Percentiles rank a stretch among this genome's conserved stretches.
Conservation (phyloP, 1,140 invertebrate genomes). For the Eciton burchellii region DNA sequence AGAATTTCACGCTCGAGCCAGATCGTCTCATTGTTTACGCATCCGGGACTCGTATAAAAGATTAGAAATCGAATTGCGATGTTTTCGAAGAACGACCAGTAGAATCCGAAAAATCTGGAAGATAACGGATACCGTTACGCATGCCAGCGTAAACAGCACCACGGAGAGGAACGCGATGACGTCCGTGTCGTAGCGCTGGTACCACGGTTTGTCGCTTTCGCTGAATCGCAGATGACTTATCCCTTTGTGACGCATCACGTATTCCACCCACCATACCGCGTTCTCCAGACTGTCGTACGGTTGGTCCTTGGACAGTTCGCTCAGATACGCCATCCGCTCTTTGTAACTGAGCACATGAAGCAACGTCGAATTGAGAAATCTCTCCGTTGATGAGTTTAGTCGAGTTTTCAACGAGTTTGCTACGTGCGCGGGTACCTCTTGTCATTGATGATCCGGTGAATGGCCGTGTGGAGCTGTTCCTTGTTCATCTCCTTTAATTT, state of each 20-base stretch:
- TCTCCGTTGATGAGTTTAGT: neutral
- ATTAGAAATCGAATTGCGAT: too few species aligned
- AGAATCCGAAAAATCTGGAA: neutral
- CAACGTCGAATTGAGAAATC: conserved; percentile 8
- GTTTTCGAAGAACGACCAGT: too few species aligned
- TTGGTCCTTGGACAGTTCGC: conserved; percentile 80
- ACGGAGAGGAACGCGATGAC: conserved; percentile 76
- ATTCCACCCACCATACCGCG: conserved; percentile 85
- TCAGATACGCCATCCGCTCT: conserved; percentile 70
- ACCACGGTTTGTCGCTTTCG: conserved; percentile 79
- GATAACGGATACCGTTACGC: neutral
- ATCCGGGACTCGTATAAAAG: too few species aligned
- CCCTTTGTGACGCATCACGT: conserved; percentile 83
- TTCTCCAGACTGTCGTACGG: conserved; percentile 76
- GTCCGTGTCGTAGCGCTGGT: conserved; percentile 84
- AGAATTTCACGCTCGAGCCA: too few species aligned
- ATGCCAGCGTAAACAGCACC: neutral
- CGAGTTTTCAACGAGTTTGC: neutral
- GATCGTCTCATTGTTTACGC: too few species aligned
- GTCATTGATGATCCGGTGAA: conserved; percentile 66
- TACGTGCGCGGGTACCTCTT: conserved; percentile 53
- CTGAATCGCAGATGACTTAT: conserved; percentile 77
- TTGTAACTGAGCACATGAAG: conserved; percentile 78
- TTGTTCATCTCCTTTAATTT: conserved; percentile 57
- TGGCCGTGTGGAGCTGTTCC: conserved; percentile 37